These are phyloP conservation scores for Parazoanthus atlanticus DNA, from an alignment of 92 coral and sea anemone species.

Conservation along the genomic window DNA sequence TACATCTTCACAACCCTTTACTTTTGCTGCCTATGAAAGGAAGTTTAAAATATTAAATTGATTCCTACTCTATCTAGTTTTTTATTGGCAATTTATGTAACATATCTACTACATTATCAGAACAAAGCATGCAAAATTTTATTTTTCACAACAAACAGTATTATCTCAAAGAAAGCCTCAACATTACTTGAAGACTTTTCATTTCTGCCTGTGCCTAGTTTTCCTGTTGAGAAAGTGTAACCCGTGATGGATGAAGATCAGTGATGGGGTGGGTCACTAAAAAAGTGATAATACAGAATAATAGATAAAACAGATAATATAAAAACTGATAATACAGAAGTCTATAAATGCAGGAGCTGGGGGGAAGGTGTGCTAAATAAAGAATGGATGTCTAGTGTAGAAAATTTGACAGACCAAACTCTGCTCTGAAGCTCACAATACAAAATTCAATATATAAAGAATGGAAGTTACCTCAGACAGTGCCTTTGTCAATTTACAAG, in stretches of 20 bases:
- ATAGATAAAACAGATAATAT: not conserved
- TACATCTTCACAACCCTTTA: constrained; percentile 55
- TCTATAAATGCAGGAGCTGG: not conserved
- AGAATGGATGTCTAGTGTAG: not conserved
- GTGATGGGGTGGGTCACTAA: not conserved
- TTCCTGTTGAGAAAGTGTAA: constrained; percentile 1
- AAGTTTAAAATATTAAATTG: constrained; percentile 1
- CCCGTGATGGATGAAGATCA: not conserved
- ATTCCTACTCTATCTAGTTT: not conserved
- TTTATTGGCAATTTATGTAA: not conserved
- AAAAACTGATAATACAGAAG: constrained; percentile 5
- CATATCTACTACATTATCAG: constrained; percentile 10
- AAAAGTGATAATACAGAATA: not conserved
- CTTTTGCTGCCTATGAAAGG: constrained; percentile 62
- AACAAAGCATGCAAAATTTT: constrained; percentile 1
- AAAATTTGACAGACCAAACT: too few species aligned
- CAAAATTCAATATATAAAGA: not conserved
- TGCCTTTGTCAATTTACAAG: constrained; percentile 44
- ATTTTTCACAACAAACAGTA: not conserved
- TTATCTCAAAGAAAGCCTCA: too few species aligned
- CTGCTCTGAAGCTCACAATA: too few species aligned
- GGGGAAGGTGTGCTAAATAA: not conserved
- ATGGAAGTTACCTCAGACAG: constrained; percentile 6
- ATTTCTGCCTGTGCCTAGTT: not conserved
- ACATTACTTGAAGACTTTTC: not conserved